Evolutionary conservation across 2,888 invertebrate species (phyloP).

Genomic region (Eupithecia centaureata): DNA sequence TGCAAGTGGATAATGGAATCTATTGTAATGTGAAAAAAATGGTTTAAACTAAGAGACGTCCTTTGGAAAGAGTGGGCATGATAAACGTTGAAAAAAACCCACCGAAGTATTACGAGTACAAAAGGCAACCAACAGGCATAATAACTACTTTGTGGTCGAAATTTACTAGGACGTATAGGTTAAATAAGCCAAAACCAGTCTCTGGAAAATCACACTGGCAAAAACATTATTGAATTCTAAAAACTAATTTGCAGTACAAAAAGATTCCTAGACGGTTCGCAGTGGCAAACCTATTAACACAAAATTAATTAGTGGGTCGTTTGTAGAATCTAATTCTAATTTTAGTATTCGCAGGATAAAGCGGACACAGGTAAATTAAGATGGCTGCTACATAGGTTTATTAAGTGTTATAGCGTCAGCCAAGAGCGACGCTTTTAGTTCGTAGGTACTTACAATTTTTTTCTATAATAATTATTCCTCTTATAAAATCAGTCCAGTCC

Average conservation of each 20-base stretch:
- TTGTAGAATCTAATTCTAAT: slow-evolving; percentile 67
- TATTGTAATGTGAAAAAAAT: too few species aligned
- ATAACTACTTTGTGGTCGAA: too few species aligned
- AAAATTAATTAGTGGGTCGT: slow-evolving; percentile 69
- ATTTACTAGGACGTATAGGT: not conserved
- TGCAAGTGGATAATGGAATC: too few species aligned
- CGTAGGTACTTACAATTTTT: too few species aligned
- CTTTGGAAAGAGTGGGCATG: not conserved
- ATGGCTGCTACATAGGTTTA: not conserved
- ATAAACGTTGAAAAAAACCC: too few species aligned
- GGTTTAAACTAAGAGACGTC: too few species aligned
- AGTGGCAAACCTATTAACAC: slow-evolving; percentile 61
- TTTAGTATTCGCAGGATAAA: slow-evolving; percentile 57
- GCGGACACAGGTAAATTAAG: slow-evolving; percentile 31
- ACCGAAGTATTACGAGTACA: too few species aligned
- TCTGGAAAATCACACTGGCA: not conserved
- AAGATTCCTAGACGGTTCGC: slow-evolving; percentile 40
- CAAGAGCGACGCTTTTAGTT: not conserved
- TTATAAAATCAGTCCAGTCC: too few species aligned
- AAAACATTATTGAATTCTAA: slow-evolving; percentile 10
- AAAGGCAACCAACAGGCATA: too few species aligned
- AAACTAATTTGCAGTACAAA: slow-evolving; percentile 54
- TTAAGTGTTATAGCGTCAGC: not conserved
- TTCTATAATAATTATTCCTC: too few species aligned
- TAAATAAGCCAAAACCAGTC: not conserved